Conservation (phyloP, 92 coral and sea anemone species). For the Bergia puertoricense region DNA sequence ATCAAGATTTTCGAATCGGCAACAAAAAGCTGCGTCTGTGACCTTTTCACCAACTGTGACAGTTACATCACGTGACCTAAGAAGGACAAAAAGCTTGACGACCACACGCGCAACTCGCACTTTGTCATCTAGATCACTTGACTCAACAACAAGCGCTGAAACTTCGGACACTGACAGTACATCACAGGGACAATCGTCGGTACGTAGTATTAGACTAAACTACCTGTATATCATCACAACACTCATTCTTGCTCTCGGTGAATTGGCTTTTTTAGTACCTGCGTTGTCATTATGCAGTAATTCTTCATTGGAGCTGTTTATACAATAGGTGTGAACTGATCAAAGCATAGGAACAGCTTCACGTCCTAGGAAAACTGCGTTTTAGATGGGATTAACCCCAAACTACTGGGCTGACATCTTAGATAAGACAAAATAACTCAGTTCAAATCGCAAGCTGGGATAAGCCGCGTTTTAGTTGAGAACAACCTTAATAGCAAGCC, state of each 20-base stretch:
- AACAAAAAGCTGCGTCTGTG: constrained; percentile 69
- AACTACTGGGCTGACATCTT: too few species aligned
- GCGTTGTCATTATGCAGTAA: not conserved
- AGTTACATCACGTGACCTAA: constrained; percentile 53
- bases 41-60: constrained; percentile 80
- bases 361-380: too few species aligned
- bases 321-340: too few species aligned
- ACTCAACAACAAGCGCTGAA: constrained; percentile 55
- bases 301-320: not conserved
- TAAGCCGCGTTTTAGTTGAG: too few species aligned
- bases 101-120: constrained; percentile 22
- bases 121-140: constrained; percentile 20
- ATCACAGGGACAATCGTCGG: constrained; percentile 66
- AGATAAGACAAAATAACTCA: too few species aligned
- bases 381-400: too few species aligned
- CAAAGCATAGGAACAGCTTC: too few species aligned
- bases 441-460: too few species aligned
- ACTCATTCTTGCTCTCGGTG: not conserved
- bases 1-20: constrained; percentile 37
- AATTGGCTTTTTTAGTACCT: not conserved
- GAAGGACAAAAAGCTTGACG: constrained; percentile 46
- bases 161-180: constrained; percentile 88
- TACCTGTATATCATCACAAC: not conserved
- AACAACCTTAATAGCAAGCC: too few species aligned
- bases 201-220: constrained; percentile 49